Conservation (phyloP, 1,140 invertebrate genomes). For the Hyposmocoma kahamanoa region DNA sequence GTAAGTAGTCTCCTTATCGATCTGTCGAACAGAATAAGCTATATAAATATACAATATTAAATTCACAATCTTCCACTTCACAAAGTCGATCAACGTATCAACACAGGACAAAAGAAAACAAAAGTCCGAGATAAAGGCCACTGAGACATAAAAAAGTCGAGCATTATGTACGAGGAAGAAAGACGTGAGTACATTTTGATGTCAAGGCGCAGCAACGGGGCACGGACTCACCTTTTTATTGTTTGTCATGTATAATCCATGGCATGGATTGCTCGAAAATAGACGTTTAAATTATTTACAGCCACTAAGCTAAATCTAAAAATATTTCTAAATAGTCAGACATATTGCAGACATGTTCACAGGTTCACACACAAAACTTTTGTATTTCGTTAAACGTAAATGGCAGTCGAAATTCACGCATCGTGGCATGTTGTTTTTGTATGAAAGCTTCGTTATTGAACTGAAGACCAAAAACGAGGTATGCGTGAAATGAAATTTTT, state of each 20-base stretch:
- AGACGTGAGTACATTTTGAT: constrained; percentile 39
- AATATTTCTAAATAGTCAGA: constrained; percentile 72
- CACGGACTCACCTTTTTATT: constrained; percentile 40
- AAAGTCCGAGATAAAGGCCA: constrained; percentile 69
- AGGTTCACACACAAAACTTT: constrained; percentile 40
- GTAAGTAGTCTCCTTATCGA: constrained; percentile 60
- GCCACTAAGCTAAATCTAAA: constrained; percentile 56
- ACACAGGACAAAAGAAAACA: constrained; percentile 67
- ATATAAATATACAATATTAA: constrained; percentile 43
- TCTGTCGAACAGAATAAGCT: constrained; percentile 61
- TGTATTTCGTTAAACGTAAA: constrained; percentile 36
- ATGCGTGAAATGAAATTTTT: constrained; percentile 21
- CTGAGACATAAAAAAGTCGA: constrained; percentile 68
- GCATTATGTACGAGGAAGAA: constrained; percentile 42
- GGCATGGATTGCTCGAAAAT: constrained; percentile 41
- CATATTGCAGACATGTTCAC: constrained; percentile 70
- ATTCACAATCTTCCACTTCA: constrained; percentile 32
- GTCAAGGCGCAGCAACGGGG: constrained; percentile 19
- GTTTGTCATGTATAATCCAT: constrained; percentile 59
- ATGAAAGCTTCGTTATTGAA: background rate
- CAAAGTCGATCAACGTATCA: constrained; percentile 50
- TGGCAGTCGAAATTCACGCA: constrained; percentile 23
- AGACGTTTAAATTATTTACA: constrained; percentile 39
- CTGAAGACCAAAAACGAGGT: background rate
- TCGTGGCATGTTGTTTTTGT: background rate